Evolutionary conservation across 2,888 invertebrate genomes (phyloP), one percentile per base, ranked within the genome.

Genomic region (Barypeithes pellucidus): DNA sequence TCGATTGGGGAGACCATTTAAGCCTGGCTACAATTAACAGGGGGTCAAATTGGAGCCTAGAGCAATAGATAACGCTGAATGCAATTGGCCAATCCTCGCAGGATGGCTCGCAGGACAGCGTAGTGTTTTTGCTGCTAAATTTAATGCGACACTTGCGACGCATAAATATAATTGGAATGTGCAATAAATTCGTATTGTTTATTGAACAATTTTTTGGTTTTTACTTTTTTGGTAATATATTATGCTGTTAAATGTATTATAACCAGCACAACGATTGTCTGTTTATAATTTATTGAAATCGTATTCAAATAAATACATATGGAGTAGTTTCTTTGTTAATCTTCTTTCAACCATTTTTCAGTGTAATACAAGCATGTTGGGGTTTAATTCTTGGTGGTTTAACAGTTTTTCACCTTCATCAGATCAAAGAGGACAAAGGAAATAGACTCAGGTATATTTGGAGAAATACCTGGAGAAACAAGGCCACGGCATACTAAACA

Each of bases 101-200:
- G 80, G 79, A 79, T 77, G n/a, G 57, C 70, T 78, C 16, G 57
- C 70, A 54, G 67, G 76, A 68, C 69, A 72, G 66, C 62, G 41
- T 43, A 11, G 62, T 33, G 62, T 70, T 70, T 63, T 63, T 70
- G 52, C 68, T 50, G 61, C 50, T 20, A 41, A 75, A 75, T 75
- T 81, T 81, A 80, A 80, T 79, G 80, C 75, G 62, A 73, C 67
- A 72, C 75, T 65, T 57, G 69, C 72, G 77, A 73, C 70, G 77
- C 77, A 78, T 81, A 80, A 81, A 81, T 81, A 80, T 80, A 77
- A 80, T 78, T 76, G 77, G 78, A 78, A 79, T 77, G 73, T 75
- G 77, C 80, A 71, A 79, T 80, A 80, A 80, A 80, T 80, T 77
- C 62, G 22, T 43, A 63, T 62, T 70, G 77, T 77, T 80, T 77